Percentiles rank a stretch among this genome's conserved stretches.
Evolutionary conservation across 2,113 vertebrate genomes (phyloP).

Genomic region (Psophia crepitans): DNA sequence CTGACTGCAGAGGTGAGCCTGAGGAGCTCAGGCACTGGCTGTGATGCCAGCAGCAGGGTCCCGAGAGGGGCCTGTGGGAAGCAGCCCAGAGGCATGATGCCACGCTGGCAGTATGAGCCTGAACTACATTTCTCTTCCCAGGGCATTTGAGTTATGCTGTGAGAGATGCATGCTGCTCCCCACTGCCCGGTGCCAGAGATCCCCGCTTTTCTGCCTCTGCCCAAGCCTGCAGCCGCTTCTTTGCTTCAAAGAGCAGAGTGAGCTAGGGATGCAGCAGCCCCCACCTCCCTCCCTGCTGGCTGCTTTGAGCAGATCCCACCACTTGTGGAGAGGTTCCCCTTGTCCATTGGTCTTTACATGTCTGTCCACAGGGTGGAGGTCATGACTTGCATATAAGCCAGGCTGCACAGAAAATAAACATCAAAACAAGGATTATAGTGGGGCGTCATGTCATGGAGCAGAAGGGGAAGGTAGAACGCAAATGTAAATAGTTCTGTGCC

Average conservation of each 20-base stretch:
- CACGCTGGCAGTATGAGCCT: not conserved
- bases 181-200: not conserved
- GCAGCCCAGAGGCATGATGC: not conserved
- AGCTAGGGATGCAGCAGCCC: not conserved
- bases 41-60: accelerated
- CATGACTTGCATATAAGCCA: not conserved
- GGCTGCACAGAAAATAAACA: not conserved
- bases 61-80: accelerated
- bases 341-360: not conserved
- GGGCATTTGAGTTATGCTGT: not conserved
- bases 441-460: not conserved
- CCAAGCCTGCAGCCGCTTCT: not conserved
- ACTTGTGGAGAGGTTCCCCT: not conserved
- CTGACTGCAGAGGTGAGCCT: accelerated
- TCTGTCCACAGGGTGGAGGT: slow-evolving; percentile 37
- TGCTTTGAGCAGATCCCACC: not conserved
- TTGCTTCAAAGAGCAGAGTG: not conserved
- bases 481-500: not conserved
- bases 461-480: not conserved
- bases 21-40: not conserved
- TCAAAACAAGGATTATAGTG: not conserved
- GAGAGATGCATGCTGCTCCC: not conserved
- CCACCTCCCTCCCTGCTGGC: accelerated
- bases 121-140: not conserved
- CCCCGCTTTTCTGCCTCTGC: not conserved